Base-by-base conservation (phyloP, 2,888 invertebrate species). In the Drosophila anomelani region DNA sequence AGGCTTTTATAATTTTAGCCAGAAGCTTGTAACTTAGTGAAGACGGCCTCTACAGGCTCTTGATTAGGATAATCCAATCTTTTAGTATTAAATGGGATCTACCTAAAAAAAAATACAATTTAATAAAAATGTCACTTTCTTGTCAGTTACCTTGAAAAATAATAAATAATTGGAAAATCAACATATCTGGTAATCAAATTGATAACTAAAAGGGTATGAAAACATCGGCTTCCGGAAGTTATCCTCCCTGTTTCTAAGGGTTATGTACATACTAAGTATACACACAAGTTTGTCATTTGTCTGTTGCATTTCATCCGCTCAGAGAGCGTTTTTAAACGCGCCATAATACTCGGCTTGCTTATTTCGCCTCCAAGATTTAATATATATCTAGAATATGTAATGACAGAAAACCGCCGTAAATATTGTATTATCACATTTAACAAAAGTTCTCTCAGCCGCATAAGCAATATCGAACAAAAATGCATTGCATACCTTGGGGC, bases 401-500 rank as follows among this genome's bases (percentile, higher is more conserved):
- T 32, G 8, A 2, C 13, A 13, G 15, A 6, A 51, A 15, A 15
- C 9, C 51, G 3, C 9, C 20, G 32, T 32, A 13, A 32, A 20
- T 15, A 34, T 15, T 51, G 9, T 5, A 9, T 23, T 34, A 6
- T 20, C 20, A 13, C 9, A 51, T 15, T 23, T 51, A 20, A 9
- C 20, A 20, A 23, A 15, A 9, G n/a, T 13, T n/a, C 29, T 12
- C 12, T 38, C 20, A 20, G 36, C 10, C 17, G 7, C 15, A 55
- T n/a, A 1, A 9, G 7, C 34, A 46, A n/a, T 47, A 4, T 23
- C 3, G 10, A 29, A 9, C 20, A 26, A 15, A 12, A 43, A 20
- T 34, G 5, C 9, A 20, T 46, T 38, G 64, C 64, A 63, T 63
- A 63, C 32, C 62, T 38, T 63, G n/a, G 13, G 62, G 62, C 62